Conservation (phyloP, 2,113 vertebrate species). For the Isurus oxyrinchus region DNA sequence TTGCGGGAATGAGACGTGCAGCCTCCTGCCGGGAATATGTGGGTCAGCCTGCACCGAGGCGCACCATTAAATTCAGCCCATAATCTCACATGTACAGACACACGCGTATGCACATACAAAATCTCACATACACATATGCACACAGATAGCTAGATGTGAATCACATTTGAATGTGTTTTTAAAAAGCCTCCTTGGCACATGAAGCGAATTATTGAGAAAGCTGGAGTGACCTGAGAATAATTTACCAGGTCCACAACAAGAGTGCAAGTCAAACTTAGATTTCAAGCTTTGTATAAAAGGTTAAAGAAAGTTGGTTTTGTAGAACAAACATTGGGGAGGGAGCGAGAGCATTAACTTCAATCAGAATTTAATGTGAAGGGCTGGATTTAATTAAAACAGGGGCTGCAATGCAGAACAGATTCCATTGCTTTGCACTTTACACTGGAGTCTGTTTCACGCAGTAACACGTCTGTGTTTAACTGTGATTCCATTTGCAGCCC, state of each 20-base stretch:
- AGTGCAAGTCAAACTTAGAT: not conserved
- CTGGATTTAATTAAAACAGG: not conserved
- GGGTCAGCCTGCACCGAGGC: too few relatives aligned
- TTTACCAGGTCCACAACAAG: not conserved
- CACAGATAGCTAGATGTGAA: not conserved
- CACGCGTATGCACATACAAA: too few relatives aligned
- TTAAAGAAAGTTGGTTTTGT: constrained; percentile 12
- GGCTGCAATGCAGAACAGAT: not conserved
- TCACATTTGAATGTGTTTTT: too few relatives aligned
- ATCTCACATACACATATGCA: too few relatives aligned
- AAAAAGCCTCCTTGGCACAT: not conserved
- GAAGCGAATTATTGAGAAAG: not conserved
- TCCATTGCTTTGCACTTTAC: not conserved
- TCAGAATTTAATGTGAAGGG: not conserved
- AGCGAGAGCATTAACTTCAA: too few relatives aligned
- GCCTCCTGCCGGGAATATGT: too few relatives aligned
- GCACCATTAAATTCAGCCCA: too few relatives aligned
- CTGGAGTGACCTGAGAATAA: not conserved
- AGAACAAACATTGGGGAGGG: not conserved
- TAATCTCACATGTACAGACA: too few relatives aligned
- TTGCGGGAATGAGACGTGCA: too few relatives aligned
- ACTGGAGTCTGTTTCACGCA: not conserved
- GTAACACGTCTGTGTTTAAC: not conserved
- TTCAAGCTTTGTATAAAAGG: not conserved
- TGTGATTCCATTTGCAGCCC: not conserved